Conservation (phyloP, 2,113 vertebrate genomes). For the Triplophysa rosa region DNA sequence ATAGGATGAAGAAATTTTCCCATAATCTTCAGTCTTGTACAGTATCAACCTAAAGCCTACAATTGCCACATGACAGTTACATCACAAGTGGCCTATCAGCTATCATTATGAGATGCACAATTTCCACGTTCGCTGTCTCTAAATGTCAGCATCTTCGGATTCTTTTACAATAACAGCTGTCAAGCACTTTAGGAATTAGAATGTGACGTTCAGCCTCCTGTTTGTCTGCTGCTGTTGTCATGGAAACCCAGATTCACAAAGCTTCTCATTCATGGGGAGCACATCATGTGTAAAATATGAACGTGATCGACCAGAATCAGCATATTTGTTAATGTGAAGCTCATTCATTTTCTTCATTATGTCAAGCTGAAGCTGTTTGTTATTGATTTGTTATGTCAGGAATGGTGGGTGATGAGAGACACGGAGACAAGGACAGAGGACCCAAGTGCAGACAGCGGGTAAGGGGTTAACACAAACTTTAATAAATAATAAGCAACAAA, state of each 20-base stretch:
- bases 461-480: too few relatives aligned
- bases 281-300: conserved; percentile 17
- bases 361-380: neutral
- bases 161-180: conserved; percentile 33
- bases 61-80: conserved; percentile 24
- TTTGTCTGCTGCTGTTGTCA: conserved; percentile 53
- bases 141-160: conserved; percentile 34
- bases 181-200: conserved; percentile 36
- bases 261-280: conserved; percentile 38
- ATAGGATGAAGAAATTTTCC: neutral
- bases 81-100: conserved; percentile 30
- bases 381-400: conserved; percentile 1
- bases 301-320: neutral
- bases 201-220: conserved; percentile 22
- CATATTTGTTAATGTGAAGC: neutral
- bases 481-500: too few relatives aligned
- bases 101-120: conserved; percentile 28
- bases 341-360: conserved; percentile 6
- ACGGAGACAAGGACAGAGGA: too few relatives aligned
- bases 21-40: conserved; percentile 28
- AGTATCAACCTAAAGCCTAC: neutral
- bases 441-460: too few relatives aligned
- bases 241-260: conserved; percentile 50
- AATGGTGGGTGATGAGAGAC: too few relatives aligned
- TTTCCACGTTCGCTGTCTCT: conserved; percentile 26